Conservation (phyloP, 2,888 invertebrate species). For the Stratiomys singularior region DNA sequence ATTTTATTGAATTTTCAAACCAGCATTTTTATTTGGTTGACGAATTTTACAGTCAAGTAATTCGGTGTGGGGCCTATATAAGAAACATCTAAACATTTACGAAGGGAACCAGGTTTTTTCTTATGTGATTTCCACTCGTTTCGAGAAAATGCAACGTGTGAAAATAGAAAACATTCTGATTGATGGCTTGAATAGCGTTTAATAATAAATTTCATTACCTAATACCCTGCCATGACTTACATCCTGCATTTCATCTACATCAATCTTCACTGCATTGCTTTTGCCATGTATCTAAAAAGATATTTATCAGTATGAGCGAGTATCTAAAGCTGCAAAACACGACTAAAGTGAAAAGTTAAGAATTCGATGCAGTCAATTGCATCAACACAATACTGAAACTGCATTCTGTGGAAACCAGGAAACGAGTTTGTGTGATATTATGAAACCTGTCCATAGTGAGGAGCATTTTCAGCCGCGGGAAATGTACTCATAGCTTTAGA, state of each 20-base stretch:
- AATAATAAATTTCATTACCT: conserved; percentile 21
- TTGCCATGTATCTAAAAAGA: conserved; percentile 6
- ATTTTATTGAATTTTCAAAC: conserved; percentile 11
- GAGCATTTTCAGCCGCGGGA: conserved; percentile 2
- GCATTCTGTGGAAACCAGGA: conserved; percentile 25
- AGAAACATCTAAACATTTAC: too few relatives aligned
- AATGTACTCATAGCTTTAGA: not conserved
- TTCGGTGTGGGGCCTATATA: too few relatives aligned
- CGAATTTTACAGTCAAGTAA: not conserved
- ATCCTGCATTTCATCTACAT: conserved; percentile 2
- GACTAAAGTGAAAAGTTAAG: not conserved
- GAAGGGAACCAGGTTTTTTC: too few relatives aligned
- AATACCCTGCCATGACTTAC: conserved; percentile 14
- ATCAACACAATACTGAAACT: conserved; percentile 13
- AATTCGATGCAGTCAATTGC: not conserved
- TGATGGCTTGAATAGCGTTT: conserved; percentile 8
- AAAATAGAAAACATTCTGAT: not conserved
- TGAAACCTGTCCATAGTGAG: conserved; percentile 28
- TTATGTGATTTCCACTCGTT: not conserved
- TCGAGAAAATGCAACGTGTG: not conserved
- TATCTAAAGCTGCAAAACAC: not conserved
- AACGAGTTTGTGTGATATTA: not conserved
- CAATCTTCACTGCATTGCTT: not conserved
- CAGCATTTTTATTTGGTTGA: not conserved
- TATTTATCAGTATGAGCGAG: not conserved